Conservation (phyloP, 2,113 vertebrate genomes). For the Hystrix cristata region DNA sequence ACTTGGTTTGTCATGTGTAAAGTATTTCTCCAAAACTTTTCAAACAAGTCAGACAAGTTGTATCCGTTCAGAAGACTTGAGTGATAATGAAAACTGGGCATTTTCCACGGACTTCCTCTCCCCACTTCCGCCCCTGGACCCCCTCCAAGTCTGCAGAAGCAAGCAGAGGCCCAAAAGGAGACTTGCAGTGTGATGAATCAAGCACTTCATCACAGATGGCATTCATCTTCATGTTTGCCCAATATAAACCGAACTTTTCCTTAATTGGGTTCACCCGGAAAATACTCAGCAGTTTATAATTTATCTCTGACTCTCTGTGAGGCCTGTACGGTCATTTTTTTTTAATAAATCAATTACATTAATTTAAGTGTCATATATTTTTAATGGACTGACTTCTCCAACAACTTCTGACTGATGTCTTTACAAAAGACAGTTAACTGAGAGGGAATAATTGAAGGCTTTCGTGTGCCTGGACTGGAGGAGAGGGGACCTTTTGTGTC, state of each 20-base stretch:
- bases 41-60: slow-evolving; percentile 44
- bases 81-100: slow-evolving; percentile 24
- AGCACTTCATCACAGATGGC: neutral
- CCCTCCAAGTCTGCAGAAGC: neutral
- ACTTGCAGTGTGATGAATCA: accelerated
- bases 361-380: neutral
- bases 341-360: neutral
- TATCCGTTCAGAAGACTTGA: neutral
- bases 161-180: neutral
- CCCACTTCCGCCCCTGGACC: neutral
- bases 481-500: accelerated
- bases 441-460: neutral
- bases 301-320: neutral
- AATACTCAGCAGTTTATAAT: neutral
- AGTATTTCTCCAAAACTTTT: slow-evolving; percentile 61
- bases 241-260: neutral
- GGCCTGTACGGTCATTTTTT: neutral
- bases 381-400: slow-evolving; percentile 2
- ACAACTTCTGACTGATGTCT: neutral
- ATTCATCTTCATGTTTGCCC: neutral
- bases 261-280: slow-evolving; percentile 26
- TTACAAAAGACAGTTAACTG: neutral
- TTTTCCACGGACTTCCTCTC: slow-evolving; percentile 34
- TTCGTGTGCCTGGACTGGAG: neutral
- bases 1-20: neutral